Base-by-base conservation (phyloP, 2,797 vertebrate species). In the Philypnodon macrostomus region DNA sequence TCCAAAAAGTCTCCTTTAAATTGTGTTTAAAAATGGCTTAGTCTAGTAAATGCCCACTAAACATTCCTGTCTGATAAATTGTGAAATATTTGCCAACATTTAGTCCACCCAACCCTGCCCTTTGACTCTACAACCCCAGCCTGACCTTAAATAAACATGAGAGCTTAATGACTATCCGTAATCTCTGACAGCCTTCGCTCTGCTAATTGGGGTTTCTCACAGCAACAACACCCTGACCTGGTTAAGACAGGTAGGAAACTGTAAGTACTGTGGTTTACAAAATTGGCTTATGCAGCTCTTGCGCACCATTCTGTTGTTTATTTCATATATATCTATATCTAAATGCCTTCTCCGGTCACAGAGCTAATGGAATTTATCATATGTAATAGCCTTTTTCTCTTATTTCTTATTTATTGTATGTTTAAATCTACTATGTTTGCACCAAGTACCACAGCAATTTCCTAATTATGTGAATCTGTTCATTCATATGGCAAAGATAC, bases 101-200 rank as follows among this genome's bases (percentile, higher is more conserved):
- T 35, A 29, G 38, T 24, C 24, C 39, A 65, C 27, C 79, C 83
- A 79, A 79, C 75, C 74, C 33, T 63, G 47, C 46, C 31, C 61
- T 56, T 70, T 72, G 64, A 74, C 65, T 74, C 57, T 35, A 47
- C 47, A 63, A 37, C 62, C 46, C 70, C 30, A 24, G 26, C 47
- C 59, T 60, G 68, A 74, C 75, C 62, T 84, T 86, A 86, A 87
- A 70, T 86, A 86, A 85, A 87, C 84, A 73, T 76, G 34, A 61
- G 59, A 70, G 65, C 72, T 87, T 84, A 85, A 73, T 69, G 47
- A 34, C 57, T 39, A 78, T 77, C 73, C 53, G 21, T 84, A 84
- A 84, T 87, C 85, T 75, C 74, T 70, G 69, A 71, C 58, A 74
- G 80, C 70, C 69, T 52, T 58, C 61, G 53, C 58, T 44, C 35